Evolutionary conservation across 2,888 invertebrate species (phyloP).

Genomic region (Nymphalis polychloros): DNA sequence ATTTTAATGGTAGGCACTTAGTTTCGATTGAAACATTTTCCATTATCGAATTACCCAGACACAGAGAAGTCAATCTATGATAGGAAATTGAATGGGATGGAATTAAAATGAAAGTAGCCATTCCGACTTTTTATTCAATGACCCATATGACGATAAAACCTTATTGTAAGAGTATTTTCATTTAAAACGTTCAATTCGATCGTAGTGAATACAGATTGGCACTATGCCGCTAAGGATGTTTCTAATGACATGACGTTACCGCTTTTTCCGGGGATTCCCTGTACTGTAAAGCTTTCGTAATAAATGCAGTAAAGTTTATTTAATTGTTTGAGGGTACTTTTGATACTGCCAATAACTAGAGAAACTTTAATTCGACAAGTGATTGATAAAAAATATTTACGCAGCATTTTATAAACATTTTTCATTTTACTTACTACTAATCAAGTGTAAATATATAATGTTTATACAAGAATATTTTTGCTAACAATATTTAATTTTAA

Average conservation of each 20-base stretch:
- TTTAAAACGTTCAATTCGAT: conserved; percentile 32
- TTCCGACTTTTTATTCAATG: conserved; percentile 38
- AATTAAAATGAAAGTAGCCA: conserved; percentile 41
- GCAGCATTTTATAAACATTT: no score
- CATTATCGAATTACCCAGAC: conserved; percentile 28
- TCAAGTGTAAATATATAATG: no score
- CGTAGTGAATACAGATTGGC: conserved; percentile 33
- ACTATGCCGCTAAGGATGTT: conserved; percentile 23
- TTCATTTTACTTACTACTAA: no score
- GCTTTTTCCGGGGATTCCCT: neutral
- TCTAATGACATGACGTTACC: conserved; percentile 9
- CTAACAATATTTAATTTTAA: no score
- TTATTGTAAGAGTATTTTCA: conserved; percentile 36
- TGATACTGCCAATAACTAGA: neutral
- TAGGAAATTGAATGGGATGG: conserved; percentile 36
- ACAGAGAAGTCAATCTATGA: conserved; percentile 32
- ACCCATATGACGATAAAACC: conserved; percentile 39
- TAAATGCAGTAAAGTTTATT: no score
- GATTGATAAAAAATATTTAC: no score
- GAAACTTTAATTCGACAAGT: no score
- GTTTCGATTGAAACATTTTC: conserved; percentile 25
- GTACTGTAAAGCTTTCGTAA: no score
- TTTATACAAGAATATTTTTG: no score
- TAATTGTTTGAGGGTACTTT: no score
- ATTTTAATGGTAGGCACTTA: conserved; percentile 14